Conservation (phyloP, 2,797 vertebrate species). For the Picus viridis region DNA sequence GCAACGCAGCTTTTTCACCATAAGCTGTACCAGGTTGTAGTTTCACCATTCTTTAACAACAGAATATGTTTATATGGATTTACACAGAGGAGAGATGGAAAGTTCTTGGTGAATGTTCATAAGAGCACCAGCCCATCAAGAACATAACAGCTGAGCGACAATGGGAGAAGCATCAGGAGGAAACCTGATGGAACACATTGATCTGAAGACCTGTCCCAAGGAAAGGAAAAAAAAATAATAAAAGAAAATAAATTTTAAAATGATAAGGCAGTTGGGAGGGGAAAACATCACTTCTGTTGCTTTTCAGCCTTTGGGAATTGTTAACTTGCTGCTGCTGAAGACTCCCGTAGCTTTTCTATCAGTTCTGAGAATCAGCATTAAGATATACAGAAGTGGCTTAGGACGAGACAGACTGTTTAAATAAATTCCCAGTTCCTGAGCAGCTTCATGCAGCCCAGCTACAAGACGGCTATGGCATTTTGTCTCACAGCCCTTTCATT, state of each 20-base stretch:
- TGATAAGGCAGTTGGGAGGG: neutral
- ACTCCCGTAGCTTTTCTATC: neutral
- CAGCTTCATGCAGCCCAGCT: neutral
- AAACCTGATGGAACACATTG: neutral
- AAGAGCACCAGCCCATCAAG: neutral
- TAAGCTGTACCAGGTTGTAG: no score
- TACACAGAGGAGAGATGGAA: neutral
- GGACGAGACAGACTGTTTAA: neutral
- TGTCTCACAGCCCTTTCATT: neutral
- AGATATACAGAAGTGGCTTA: neutral
- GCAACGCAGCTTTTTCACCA: neutral
- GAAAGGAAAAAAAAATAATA: rapidly evolving
- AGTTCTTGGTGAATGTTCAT: neutral
- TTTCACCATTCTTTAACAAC: neutral
- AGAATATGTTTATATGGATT: neutral
- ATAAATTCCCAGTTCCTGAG: neutral
- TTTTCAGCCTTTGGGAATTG: neutral
- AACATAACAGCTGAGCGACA: neutral
- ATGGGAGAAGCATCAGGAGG: neutral
- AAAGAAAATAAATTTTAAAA: neutral
- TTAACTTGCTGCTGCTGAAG: neutral
- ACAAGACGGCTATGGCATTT: conserved; percentile 18
- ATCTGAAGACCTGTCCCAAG: neutral
- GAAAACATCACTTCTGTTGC: neutral
- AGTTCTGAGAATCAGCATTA: neutral